Evolutionary conservation across 1,140 invertebrate genomes (phyloP), one percentile per base, ranked within the genome.

Genomic region (Vollenhovia emeryi): DNA sequence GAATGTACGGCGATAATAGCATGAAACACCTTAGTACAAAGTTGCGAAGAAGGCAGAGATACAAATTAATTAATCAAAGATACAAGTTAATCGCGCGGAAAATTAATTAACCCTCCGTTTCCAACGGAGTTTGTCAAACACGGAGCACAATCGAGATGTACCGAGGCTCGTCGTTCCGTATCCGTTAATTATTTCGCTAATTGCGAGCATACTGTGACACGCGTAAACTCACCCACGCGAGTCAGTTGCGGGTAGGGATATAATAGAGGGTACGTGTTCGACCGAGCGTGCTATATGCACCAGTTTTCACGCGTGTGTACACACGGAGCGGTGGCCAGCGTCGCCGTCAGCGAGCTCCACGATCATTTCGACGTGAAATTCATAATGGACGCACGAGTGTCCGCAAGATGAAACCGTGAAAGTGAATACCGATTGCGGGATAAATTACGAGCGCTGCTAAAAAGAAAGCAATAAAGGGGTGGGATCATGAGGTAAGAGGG

Each of bases 161-260:
- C 1, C n/a, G 15, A 4, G 9, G n/a, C 2, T 48, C 18, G 15
- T 4, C 33, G 15, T 40, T 62, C 15, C 15, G 27, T 27, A 36
- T 24, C 13, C 13, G 18, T 43, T 57, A 62, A 88, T 88, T 88
- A 88, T 30, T 74, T 50, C 43, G 43, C 74, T 87, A 87, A 88
- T 88, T 74, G 50, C 57, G 24, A 36, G 8, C 40, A 40, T 52
- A 3, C 18, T 1, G n/a, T 59, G 86, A 78, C 18, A 76, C 64
- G 84, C 57, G 50, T 36, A 52, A 66, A 74, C 3, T 74, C 59
- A 73, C 55, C 40, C 79, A 76, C 79, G 79, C 30, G 57, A 50
- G 64, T 18, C n/a, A 40, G 30, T 40, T 21, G 0, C 21, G 36
- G 18, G 69, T 60, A 75, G 71, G 71, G 27, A 50, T 30, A 36